Percentiles rank a stretch among this genome's conserved stretches.
Conservation (phyloP, 2,797 vertebrate species). For the Triplophysa bombifrons region DNA sequence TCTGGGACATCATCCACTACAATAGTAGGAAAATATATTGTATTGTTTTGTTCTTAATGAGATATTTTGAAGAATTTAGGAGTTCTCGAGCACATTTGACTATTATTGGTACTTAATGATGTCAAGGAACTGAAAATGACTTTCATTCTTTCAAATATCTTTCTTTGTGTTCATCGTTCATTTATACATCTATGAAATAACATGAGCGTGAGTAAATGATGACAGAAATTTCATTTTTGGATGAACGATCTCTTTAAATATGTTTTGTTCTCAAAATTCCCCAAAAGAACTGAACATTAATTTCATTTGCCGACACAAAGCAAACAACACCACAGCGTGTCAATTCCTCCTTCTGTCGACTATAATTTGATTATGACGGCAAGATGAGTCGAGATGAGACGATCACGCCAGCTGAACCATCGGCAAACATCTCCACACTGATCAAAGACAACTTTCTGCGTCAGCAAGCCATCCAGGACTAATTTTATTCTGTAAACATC, state of each 20-base stretch:
- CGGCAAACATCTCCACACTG: constrained; percentile 35
- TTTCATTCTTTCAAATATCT: too few species aligned
- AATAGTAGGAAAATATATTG: too few species aligned
- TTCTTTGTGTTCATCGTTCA: too few species aligned
- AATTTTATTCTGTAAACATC: constrained; percentile 55
- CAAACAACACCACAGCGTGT: constrained; percentile 6
- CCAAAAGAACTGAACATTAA: not conserved
- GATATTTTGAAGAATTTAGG: too few species aligned
- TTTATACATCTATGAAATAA: too few species aligned
- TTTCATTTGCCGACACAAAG: not conserved
- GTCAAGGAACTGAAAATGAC: too few species aligned
- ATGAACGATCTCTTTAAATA: not conserved
- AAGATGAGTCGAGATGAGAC: constrained; percentile 10
- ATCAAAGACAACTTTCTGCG: constrained; percentile 52
- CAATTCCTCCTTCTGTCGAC: constrained; percentile 9
- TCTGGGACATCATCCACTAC: too few species aligned
- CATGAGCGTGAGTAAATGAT: too few species aligned
- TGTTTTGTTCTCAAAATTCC: not conserved
- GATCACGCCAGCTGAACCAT: constrained; percentile 43
- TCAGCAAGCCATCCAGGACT: constrained; percentile 46
- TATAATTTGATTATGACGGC: constrained; percentile 28
- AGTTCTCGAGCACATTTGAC: too few species aligned
- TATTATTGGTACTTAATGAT: too few species aligned
- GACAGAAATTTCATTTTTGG: too few species aligned
- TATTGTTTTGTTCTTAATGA: too few species aligned